These are phyloP conservation scores for Urosaurus nigricauda DNA, from an alignment of 2,797 vertebrate species.

Conservation along the genomic window DNA sequence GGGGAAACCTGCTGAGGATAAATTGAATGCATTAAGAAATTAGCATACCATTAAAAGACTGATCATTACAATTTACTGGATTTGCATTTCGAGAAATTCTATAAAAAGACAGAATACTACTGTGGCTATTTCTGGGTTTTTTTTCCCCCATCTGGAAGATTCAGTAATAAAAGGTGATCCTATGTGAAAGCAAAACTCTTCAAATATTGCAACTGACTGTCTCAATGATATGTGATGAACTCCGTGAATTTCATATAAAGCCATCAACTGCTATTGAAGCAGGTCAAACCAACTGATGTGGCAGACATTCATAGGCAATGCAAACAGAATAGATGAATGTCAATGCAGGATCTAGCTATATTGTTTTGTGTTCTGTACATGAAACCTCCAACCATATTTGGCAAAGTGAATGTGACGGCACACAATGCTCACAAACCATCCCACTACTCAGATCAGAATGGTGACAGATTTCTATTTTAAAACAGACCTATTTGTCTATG, in stretches of 20 bases:
- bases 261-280: conserved; percentile 11
- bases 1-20: conserved; percentile 70
- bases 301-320: background rate
- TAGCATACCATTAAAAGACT: conserved; percentile 72
- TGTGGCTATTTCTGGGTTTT: conserved; percentile 41
- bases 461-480: background rate
- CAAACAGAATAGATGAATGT: conserved; percentile 25
- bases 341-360: conserved; percentile 2
- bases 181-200: conserved; percentile 31
- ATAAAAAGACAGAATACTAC: conserved; percentile 44
- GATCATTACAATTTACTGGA: conserved; percentile 70
- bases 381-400: background rate
- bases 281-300: conserved; percentile 29
- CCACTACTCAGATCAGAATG: background rate
- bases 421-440: background rate
- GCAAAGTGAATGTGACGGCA: background rate
- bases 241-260: background rate
- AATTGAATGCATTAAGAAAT: conserved; percentile 72
- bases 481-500: background rate
- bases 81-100: conserved; percentile 71
- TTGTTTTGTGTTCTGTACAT: background rate
- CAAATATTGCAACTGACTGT: conserved; percentile 26
- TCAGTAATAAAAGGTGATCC: conserved; percentile 7
- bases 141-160: conserved; percentile 34
- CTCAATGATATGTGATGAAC: background rate